Conservation (phyloP, 2,113 vertebrate genomes). For the Poicephalus meyeri region DNA sequence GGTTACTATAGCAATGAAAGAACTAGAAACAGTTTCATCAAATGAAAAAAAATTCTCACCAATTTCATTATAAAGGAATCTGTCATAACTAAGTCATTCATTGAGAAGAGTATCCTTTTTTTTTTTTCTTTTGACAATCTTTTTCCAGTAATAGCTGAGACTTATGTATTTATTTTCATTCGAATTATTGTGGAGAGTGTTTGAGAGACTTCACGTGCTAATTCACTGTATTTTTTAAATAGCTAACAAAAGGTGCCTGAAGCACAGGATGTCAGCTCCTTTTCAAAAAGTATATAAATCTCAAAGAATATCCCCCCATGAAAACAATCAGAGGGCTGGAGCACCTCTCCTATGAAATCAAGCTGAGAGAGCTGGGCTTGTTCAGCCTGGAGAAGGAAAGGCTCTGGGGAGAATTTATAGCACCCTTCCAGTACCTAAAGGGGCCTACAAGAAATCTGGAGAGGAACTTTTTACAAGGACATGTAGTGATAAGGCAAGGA, state of each 20-base stretch:
- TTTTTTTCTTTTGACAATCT: background rate
- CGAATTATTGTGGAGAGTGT: background rate
- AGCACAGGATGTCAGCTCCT: background rate
- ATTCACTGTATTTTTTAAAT: background rate
- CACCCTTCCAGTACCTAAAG: background rate
- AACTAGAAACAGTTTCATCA: background rate
- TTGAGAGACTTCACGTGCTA: background rate
- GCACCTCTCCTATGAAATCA: background rate
- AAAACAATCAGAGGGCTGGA: background rate
- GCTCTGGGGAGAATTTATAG: background rate
- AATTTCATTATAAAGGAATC: background rate
- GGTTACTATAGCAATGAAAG: background rate
- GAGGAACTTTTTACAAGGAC: background rate
- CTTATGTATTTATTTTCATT: background rate
- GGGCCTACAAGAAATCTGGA: background rate
- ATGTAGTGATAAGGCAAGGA: background rate
- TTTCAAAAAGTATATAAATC: background rate
- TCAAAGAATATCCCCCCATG: background rate
- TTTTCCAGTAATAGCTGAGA: background rate
- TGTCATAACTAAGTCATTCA: background rate
- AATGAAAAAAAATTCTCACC: background rate
- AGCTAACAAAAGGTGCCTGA: background rate
- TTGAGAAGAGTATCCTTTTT: background rate
- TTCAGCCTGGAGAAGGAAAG: background rate
- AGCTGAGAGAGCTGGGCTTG: background rate